Conservation (phyloP, 2,888 invertebrate genomes). For the Gnatocerus cornutus region DNA sequence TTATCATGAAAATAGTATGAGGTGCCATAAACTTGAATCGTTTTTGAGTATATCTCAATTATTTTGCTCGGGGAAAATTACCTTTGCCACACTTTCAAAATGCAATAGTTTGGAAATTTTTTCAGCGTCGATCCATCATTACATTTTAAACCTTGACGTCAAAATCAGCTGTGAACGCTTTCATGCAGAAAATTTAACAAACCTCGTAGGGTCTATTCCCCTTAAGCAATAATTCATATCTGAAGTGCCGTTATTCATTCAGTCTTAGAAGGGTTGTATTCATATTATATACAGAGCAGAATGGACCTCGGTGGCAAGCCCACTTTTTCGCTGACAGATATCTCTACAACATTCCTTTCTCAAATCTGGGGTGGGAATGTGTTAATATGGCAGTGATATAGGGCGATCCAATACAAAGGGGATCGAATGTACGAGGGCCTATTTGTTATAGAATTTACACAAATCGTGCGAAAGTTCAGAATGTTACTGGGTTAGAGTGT, state of each 20-base stretch:
- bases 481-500: no score
- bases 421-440: background rate
- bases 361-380: conserved; percentile 3
- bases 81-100: no score
- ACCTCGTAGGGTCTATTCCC: conserved; percentile 26
- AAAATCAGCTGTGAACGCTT: conserved; percentile 28
- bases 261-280: conserved; percentile 35
- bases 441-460: background rate
- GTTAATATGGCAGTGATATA: conserved; percentile 1
- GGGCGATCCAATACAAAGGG: background rate
- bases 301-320: conserved; percentile 24
- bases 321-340: conserved; percentile 23
- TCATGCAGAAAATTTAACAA: conserved; percentile 26
- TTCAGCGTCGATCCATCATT: background rate
- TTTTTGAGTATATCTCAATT: no score
- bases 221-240: conserved; percentile 31
- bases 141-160: conserved; percentile 4
- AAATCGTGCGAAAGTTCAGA: background rate
- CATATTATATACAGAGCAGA: conserved; percentile 12
- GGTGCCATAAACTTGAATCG: background rate
- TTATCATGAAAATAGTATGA: conserved; percentile 6
- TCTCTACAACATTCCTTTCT: conserved; percentile 2
- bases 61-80: background rate
- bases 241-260: conserved; percentile 32
- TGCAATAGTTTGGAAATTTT: no score